Evolutionary conservation across 1,140 invertebrate species (phyloP).

Genomic region (Lepidurus couesii): DNA sequence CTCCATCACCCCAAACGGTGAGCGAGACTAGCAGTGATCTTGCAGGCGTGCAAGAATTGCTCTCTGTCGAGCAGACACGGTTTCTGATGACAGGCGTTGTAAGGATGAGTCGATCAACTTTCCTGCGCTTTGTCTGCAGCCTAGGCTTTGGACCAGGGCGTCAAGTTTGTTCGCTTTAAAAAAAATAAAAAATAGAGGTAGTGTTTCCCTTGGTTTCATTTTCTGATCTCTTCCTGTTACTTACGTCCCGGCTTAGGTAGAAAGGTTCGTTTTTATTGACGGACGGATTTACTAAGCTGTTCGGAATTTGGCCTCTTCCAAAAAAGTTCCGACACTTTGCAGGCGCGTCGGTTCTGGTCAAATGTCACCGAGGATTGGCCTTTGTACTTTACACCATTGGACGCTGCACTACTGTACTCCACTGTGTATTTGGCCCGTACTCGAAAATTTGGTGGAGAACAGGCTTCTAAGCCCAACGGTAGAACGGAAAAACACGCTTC

Average conservation of each 20-base stretch:
- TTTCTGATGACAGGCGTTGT: background rate
- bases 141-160: background rate
- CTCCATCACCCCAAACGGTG: background rate
- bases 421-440: background rate
- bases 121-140: background rate
- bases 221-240: background rate
- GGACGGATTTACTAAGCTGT: background rate
- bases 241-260: background rate
- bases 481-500: background rate
- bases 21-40: background rate
- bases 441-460: background rate
- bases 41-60: background rate
- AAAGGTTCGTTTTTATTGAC: background rate
- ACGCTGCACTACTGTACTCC: slow-evolving; percentile 3
- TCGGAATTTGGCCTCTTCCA: slow-evolving; percentile 9
- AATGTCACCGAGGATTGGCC: slow-evolving; percentile 12
- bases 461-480: background rate
- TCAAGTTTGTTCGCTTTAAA: background rate
- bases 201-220: background rate
- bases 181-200: background rate
- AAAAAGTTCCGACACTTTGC: slow-evolving; percentile 19
- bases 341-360: background rate
- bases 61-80: background rate
- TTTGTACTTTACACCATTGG: slow-evolving; percentile 19
- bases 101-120: background rate